A percentile compares a stretch with the other conserved stretches of the same genome.
Conservation (phyloP, 1,140 invertebrate genomes). For the Cardiocondyla obscurior region DNA sequence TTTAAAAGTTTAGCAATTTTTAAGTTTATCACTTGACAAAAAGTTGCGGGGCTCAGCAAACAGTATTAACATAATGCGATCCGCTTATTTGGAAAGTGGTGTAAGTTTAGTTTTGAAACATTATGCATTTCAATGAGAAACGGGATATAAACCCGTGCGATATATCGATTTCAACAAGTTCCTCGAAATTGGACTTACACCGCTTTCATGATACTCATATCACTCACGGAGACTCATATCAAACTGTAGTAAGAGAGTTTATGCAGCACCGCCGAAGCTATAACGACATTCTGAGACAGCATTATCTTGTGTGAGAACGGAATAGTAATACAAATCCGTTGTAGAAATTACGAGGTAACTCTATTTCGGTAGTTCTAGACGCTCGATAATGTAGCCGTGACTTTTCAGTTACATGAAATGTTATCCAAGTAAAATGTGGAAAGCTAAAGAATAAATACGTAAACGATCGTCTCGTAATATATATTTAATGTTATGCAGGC, state of each 20-base stretch:
- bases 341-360: not conserved
- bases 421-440: not conserved
- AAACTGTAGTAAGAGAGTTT: constrained; percentile 27
- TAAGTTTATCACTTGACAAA: not conserved
- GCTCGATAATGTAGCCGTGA: not conserved
- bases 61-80: constrained; percentile 28
- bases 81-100: constrained; percentile 32
- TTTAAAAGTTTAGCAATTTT: not conserved
- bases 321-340: constrained; percentile 14
- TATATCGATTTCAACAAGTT: constrained; percentile 36
- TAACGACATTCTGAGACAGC: not conserved
- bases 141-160: constrained; percentile 22
- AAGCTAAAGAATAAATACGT: constrained; percentile 10
- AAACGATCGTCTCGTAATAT: constrained; percentile 26
- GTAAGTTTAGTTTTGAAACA: constrained; percentile 43
- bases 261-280: not conserved
- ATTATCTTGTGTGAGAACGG: not conserved
- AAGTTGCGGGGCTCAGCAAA: not conserved
- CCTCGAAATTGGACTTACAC: constrained; percentile 24
- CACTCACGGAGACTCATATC: not conserved
- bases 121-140: constrained; percentile 50
- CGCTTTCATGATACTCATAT: constrained; percentile 10
- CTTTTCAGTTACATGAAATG: constrained; percentile 8
- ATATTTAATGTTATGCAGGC: constrained; percentile 42
- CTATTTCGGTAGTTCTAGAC: not conserved